Percentiles rank a stretch among this genome's conserved stretches.
Evolutionary conservation across 1,140 invertebrate genomes (phyloP).

Genomic region (Drosophila santomea): DNA sequence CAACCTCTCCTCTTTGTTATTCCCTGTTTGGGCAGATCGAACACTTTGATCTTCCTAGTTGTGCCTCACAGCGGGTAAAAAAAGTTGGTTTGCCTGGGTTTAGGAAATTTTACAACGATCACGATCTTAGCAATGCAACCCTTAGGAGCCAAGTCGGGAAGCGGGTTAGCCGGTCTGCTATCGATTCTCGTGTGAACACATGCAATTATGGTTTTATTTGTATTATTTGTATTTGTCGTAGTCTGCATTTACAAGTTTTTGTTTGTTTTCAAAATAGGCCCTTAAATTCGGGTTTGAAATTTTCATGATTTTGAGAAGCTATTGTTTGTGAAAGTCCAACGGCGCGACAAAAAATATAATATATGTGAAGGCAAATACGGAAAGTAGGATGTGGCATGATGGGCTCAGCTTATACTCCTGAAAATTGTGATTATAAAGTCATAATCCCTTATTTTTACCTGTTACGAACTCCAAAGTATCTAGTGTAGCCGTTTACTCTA

Average conservation of each 20-base stretch:
- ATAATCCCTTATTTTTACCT: too few species aligned
- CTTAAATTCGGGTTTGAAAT: not conserved
- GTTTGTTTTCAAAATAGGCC: constrained; percentile 7
- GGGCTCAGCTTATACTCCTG: too few species aligned
- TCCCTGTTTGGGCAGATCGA: constrained; percentile 31
- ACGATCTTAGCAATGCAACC: constrained; percentile 38
- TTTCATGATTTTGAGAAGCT: not conserved
- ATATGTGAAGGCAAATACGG: not conserved
- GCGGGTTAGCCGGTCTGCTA: constrained; percentile 19
- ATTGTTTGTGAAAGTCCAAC: not conserved
- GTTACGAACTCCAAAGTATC: too few species aligned
- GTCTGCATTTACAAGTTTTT: constrained; percentile 25
- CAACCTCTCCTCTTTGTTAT: constrained; percentile 32
- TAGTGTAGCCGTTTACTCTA: too few species aligned
- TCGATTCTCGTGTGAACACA: constrained; percentile 80
- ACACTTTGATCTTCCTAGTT: constrained; percentile 43
- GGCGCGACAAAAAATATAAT: not conserved
- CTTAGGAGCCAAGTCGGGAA: constrained; percentile 3
- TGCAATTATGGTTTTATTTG: constrained; percentile 78
- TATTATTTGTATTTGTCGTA: constrained; percentile 60
- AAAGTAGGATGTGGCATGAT: too few species aligned
- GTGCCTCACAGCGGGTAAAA: constrained; percentile 48
- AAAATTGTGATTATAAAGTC: too few species aligned
- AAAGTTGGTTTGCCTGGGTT: constrained; percentile 36
- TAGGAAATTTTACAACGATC: constrained; percentile 37